phyloP scores from a whole-genome alignment of 2,888 invertebrate genomes.

The Cosmia pyralina region DNA sequence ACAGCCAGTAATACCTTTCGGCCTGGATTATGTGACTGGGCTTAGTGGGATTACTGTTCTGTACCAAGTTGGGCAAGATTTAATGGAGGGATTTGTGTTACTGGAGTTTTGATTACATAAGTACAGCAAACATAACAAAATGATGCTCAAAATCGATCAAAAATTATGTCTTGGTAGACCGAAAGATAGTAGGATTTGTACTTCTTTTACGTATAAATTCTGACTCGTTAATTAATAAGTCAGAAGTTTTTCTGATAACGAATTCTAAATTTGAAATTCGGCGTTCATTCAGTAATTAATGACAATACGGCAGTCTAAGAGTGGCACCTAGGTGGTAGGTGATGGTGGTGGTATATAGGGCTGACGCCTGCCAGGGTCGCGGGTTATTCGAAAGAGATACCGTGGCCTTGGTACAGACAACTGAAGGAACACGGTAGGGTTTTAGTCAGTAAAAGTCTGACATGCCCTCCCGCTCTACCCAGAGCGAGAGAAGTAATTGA shows the following conservation, averaged over 20 bases:
- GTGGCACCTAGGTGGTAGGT: too few species aligned
- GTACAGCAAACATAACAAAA: not conserved
- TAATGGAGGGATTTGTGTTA: constrained; percentile 22
- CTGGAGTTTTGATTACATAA: constrained; percentile 17
- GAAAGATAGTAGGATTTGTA: not conserved
- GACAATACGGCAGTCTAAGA: too few species aligned
- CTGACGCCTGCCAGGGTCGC: too few species aligned
- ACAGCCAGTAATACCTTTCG: constrained; percentile 26
- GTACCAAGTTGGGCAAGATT: constrained; percentile 25
- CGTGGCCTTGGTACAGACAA: too few species aligned
- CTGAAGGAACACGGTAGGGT: too few species aligned
- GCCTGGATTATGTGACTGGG: constrained; percentile 38
- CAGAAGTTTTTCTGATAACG: not conserved
- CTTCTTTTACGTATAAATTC: not conserved
- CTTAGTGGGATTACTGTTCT: constrained; percentile 32
- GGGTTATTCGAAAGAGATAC: too few species aligned
- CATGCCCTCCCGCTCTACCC: too few species aligned
- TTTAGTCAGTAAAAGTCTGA: too few species aligned
- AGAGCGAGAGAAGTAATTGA: too few species aligned
- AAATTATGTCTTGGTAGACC: too few species aligned
- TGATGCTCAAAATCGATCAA: not conserved
- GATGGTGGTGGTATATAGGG: too few species aligned
- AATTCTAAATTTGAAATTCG: not conserved
- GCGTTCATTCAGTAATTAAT: not conserved
- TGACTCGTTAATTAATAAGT: not conserved